phyloP scores from a whole-genome alignment of 2,888 invertebrate species.

The Acanthoscelides obtectus region DNA sequence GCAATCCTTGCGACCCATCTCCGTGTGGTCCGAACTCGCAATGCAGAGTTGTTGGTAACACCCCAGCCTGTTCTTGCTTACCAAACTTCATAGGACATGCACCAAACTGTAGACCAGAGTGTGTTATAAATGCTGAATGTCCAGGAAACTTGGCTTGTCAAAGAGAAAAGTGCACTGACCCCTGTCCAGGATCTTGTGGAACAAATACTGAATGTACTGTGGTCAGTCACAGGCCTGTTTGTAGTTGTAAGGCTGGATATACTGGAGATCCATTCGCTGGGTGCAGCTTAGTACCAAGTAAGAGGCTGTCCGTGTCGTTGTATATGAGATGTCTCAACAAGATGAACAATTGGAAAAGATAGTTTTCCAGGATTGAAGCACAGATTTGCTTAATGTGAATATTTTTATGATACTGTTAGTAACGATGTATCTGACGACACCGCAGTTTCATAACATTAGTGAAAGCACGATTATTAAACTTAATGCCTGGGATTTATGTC shows the following conservation, averaged over 20 bases:
- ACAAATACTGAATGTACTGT: conserved; percentile 72
- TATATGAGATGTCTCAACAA: not conserved
- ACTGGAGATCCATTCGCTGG: conserved; percentile 80
- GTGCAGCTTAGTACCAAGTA: conserved; percentile 58
- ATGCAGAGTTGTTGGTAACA: conserved; percentile 70
- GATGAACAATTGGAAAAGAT: not conserved
- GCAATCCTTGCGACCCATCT: conserved; percentile 75
- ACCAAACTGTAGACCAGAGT: conserved; percentile 80
- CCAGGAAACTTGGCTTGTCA: conserved; percentile 73
- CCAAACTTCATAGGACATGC: conserved; percentile 75
- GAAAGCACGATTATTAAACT: too few species aligned
- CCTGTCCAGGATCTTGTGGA: conserved; percentile 79
- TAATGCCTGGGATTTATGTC: too few species aligned
- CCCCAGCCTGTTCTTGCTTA: conserved; percentile 76
- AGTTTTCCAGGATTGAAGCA: not conserved
- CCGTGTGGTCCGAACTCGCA: conserved; percentile 83
- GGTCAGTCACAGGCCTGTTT: conserved; percentile 72
- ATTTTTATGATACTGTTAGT: too few species aligned
- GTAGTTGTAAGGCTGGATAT: conserved; percentile 67
- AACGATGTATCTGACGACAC: too few species aligned
- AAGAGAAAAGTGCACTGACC: conserved; percentile 73
- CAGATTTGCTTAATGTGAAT: too few species aligned
- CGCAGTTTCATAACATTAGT: too few species aligned
- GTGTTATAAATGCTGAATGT: conserved; percentile 75
- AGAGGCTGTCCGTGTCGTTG: conserved; percentile 31